A percentile compares a stretch with the other conserved stretches of the same genome.
phyloP scores from a whole-genome alignment of 2,797 vertebrate genomes.

The Meda fulgida region DNA sequence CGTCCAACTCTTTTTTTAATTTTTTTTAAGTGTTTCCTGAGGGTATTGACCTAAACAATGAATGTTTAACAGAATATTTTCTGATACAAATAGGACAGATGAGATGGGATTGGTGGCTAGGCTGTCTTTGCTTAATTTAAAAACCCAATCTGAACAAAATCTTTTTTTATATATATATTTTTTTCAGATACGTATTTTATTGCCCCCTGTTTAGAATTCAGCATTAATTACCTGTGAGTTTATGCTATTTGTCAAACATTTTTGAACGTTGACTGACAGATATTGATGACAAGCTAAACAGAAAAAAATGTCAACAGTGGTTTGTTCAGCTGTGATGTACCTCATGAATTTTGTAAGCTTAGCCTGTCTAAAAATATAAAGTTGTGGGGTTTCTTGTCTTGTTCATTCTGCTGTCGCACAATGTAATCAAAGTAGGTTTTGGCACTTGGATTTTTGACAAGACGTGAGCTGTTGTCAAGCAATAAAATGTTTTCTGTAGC shows the following conservation, averaged over 20 bases:
- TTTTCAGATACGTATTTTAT: background rate
- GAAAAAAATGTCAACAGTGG: background rate
- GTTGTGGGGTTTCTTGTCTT: slow-evolving; percentile 6
- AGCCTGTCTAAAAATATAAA: slow-evolving; percentile 34
- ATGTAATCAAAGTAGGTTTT: slow-evolving; percentile 39
- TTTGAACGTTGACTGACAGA: slow-evolving; percentile 18
- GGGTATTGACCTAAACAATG: background rate
- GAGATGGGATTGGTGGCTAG: background rate
- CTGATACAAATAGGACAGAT: background rate
- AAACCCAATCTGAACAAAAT: background rate
- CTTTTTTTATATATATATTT: background rate
- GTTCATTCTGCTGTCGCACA: slow-evolving; percentile 21
- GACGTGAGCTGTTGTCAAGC: slow-evolving; percentile 29
- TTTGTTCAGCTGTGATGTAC: background rate
- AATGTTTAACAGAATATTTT: background rate
- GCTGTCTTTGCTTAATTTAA: background rate
- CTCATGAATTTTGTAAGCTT: slow-evolving; percentile 27
- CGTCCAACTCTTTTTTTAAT: background rate
- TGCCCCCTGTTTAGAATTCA: background rate
- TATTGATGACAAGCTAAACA: slow-evolving; percentile 1
- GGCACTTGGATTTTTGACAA: slow-evolving; percentile 32
- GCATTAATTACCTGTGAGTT: background rate
- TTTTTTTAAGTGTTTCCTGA: background rate
- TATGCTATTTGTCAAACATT: background rate
- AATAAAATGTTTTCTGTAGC: slow-evolving; percentile 15